phyloP scores from a whole-genome alignment of 2,888 invertebrate species.

The Chaetogeoica ovagalla region DNA sequence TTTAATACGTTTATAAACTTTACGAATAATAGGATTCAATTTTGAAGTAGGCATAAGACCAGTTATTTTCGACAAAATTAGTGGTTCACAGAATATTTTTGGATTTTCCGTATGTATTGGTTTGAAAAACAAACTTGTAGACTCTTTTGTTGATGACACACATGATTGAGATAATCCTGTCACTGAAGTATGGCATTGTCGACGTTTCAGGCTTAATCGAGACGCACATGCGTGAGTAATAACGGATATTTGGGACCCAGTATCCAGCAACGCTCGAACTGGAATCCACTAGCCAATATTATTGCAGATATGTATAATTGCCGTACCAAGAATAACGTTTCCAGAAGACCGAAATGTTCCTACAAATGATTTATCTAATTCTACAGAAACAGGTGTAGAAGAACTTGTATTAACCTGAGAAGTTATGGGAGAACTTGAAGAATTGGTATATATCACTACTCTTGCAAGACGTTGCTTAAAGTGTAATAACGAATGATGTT shows the following conservation, averaged over 20 bases:
- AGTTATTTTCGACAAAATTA: constrained; percentile 7
- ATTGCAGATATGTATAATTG: constrained; percentile 2
- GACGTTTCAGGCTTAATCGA: not conserved
- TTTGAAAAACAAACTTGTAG: not conserved
- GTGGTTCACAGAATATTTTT: not conserved
- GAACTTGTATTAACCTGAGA: not conserved
- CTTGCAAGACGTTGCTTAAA: not conserved
- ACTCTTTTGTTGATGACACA: not conserved
- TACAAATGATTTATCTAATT: not conserved
- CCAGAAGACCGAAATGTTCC: not conserved
- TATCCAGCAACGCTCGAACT: constrained; percentile 16
- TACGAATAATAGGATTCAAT: not conserved
- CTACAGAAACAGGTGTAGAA: not conserved
- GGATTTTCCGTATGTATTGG: not conserved
- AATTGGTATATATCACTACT: too few species aligned
- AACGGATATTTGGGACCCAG: constrained; percentile 4
- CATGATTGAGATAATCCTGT: not conserved
- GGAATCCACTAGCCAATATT: not conserved
- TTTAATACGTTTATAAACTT: not conserved
- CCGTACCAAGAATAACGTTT: constrained; percentile 19
- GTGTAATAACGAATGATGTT: not conserved
- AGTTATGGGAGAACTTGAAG: not conserved
- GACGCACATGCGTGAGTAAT: constrained; percentile 13
- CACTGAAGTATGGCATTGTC: not conserved
- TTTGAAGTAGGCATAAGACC: not conserved